Percentiles rank a stretch among this genome's conserved stretches.
Evolutionary conservation across 2,797 vertebrate species (phyloP).

Genomic region (Antennarius maculatus): DNA sequence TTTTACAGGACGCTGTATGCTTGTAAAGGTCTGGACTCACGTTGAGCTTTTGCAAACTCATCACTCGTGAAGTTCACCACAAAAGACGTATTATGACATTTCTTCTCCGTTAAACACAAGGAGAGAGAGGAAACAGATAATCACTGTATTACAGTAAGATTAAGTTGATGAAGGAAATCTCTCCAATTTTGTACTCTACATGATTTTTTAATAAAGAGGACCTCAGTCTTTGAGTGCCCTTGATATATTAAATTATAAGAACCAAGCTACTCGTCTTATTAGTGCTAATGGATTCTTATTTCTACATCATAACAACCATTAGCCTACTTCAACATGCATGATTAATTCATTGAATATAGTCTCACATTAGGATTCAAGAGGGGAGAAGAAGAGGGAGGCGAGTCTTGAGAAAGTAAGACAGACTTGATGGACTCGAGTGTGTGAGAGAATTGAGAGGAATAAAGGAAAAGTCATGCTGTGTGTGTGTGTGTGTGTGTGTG

Average conservation of each 20-base stretch:
- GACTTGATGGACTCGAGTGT: slow-evolving; percentile 17
- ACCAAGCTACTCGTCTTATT: slow-evolving; percentile 58
- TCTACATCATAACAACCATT: slow-evolving; percentile 72
- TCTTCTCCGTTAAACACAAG: neutral
- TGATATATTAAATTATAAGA: slow-evolving; percentile 51
- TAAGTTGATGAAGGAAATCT: slow-evolving; percentile 9
- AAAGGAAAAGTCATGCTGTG: slow-evolving; percentile 30
- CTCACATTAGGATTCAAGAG: slow-evolving; percentile 42
- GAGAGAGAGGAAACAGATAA: neutral
- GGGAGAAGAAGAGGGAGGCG: slow-evolving; percentile 4
- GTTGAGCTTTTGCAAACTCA: neutral
- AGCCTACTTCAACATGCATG: slow-evolving; percentile 59
- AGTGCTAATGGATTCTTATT: slow-evolving; percentile 69
- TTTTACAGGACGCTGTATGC: neutral
- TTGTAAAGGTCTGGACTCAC: neutral
- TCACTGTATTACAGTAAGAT: neutral
- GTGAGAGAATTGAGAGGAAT: slow-evolving; percentile 14
- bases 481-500: slow-evolving; percentile 9
- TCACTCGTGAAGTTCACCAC: neutral
- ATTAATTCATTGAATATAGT: slow-evolving; percentile 66
- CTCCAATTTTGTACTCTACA: slow-evolving; percentile 10
- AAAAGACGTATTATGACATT: neutral
- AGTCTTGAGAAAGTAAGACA: slow-evolving; percentile 7
- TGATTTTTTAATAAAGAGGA: slow-evolving; percentile 38
- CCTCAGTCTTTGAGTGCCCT: slow-evolving; percentile 29